Evolutionary conservation across 2,113 vertebrate species (phyloP).

Genomic region (Tyrannus savana): DNA sequence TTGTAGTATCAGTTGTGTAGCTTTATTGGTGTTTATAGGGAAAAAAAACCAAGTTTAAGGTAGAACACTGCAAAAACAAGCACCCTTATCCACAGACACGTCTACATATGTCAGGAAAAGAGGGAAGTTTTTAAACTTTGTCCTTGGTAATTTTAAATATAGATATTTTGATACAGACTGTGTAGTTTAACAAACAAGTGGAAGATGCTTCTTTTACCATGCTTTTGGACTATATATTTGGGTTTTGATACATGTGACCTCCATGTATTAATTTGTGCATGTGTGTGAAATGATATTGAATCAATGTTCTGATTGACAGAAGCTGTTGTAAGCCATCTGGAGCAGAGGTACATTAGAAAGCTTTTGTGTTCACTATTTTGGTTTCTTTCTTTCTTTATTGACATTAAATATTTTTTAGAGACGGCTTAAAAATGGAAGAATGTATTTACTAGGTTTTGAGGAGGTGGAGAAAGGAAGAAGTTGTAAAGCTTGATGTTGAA

Average conservation of each 20-base stretch:
- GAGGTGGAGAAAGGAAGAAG: background rate
- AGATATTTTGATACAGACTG: background rate
- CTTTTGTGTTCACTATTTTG: background rate
- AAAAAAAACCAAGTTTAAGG: background rate
- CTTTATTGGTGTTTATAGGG: background rate
- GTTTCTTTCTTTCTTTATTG: background rate
- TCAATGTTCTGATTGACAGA: background rate
- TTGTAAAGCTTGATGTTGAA: background rate
- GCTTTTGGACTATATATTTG: background rate
- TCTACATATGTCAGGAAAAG: background rate
- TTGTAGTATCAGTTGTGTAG: background rate
- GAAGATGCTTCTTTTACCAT: background rate
- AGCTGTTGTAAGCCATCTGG: background rate
- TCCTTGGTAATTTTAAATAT: background rate
- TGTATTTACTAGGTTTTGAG: background rate
- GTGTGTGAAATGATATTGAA: background rate
- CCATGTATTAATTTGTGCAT: rapidly evolving
- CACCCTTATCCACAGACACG: background rate
- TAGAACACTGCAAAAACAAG: background rate
- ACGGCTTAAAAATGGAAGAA: background rate
- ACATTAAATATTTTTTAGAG: background rate
- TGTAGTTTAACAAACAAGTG: background rate
- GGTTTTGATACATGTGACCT: background rate
- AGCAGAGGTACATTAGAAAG: background rate
- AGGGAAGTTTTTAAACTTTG: background rate